A percentile compares a stretch with the other conserved stretches of the same genome.
phyloP scores from a whole-genome alignment of 2,113 vertebrate genomes.

The Prolemur simus region DNA sequence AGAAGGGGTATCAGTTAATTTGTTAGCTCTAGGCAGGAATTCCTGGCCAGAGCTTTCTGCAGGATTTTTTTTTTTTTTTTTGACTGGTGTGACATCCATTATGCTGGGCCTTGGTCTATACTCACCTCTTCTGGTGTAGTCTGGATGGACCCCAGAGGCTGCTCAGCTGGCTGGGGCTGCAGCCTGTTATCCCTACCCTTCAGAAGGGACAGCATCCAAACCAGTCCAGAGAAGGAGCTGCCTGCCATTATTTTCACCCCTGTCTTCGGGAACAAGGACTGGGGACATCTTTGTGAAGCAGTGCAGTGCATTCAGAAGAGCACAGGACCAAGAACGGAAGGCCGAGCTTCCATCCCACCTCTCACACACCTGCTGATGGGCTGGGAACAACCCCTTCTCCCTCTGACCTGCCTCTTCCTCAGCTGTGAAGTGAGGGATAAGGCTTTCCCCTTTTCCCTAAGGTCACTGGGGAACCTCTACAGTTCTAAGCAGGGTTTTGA shows the following conservation, averaged over 20 bases:
- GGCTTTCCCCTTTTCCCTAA: neutral
- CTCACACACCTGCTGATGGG: neutral
- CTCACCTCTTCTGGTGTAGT: neutral
- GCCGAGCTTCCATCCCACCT: neutral
- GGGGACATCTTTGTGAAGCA: neutral
- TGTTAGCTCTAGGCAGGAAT: slow-evolving; percentile 38
- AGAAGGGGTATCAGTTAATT: slow-evolving; percentile 57
- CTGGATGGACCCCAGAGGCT: neutral
- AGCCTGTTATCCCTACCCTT: neutral
- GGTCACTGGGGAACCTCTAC: neutral
- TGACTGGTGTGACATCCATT: neutral
- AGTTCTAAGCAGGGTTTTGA: neutral
- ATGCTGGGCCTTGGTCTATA: neutral
- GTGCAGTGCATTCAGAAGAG: neutral
- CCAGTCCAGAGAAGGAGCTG: neutral
- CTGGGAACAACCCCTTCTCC: neutral
- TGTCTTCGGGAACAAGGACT: neutral
- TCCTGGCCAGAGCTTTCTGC: neutral
- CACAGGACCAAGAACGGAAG: neutral
- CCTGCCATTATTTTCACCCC: neutral
- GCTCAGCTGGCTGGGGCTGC: neutral
- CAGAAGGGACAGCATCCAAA: neutral
- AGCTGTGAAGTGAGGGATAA: neutral
- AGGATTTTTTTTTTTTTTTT: neutral
- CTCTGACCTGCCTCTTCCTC: neutral